Evolutionary conservation across 2,113 vertebrate genomes (phyloP), one percentile per base, ranked within the genome.

Genomic region (Pampusana beccarii): DNA sequence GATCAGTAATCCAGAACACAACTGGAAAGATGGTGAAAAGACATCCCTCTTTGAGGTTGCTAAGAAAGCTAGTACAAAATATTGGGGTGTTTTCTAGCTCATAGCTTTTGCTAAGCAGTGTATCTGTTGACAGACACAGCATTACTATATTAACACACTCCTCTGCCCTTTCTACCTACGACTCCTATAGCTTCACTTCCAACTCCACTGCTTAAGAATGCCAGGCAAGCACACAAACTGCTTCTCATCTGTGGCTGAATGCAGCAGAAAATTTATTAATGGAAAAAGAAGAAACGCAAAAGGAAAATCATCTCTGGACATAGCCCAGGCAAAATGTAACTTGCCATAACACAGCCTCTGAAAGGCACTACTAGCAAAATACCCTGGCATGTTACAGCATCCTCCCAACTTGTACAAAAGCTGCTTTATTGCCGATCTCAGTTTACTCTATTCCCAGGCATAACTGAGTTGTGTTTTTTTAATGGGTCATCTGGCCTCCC

Each of bases 311-410:
- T 70, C 53, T 82, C 73, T 85, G 91, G 92, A 67, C 33, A 46
- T 3, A 62, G 62, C 54, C 80, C 16, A 6, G 79, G 54, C 92
- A 91, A 94, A 96, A 75, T 44, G 25, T 58, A 85, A 95, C 96
- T 92, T 97, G 96, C 86, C 50, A 16, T 73, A 91, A 95, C 94
- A 85, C 48, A 89, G 25, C 88, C 40, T 18, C 88, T 29, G 62
- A 91, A 87, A 95, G 61, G 69, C 77, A 87, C 61, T 73, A n/a
- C 73, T 85, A 71, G 46, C 83, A 85, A 85, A 96, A 85, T 33
- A 89, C n/a, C n/a, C 77, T 91, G 80, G 86, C 93, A 77, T 91
- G 86, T 97, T 94, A 81, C 86, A 91, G 86, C 95, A 93, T 57
- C 80, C 73, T 93, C 66, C 58, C 31, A 29, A 34, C 93, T 85